phyloP scores from a whole-genome alignment of 2,888 invertebrate genomes.

The Heliconius ismenius region DNA sequence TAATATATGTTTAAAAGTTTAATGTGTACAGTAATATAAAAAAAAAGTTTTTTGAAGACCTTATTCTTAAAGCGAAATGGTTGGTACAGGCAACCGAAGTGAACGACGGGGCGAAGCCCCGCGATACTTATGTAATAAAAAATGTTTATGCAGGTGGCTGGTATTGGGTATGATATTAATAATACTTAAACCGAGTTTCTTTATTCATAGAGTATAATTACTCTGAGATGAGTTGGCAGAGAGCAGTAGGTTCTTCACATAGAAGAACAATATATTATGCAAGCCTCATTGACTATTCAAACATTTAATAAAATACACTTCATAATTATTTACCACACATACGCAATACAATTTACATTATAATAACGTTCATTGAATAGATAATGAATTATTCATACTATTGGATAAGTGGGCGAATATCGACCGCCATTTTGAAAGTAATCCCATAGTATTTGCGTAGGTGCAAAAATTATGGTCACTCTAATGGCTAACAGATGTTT shows the following conservation, averaged over 20 bases:
- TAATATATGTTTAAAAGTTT: neutral
- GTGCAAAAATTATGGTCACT: conserved; percentile 52
- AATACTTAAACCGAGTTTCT: neutral
- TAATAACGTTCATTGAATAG: conserved; percentile 38
- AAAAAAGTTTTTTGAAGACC: no score
- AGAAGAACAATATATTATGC: neutral
- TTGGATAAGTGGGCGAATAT: conserved; percentile 66
- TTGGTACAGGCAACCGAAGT: no score
- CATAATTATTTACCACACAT: conserved; percentile 32
- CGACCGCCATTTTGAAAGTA: conserved; percentile 70
- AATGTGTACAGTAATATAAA: neutral
- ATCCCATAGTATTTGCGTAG: conserved; percentile 63
- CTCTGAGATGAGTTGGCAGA: neutral
- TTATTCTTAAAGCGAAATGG: neutral
- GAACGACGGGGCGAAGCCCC: no score
- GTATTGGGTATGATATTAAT: neutral
- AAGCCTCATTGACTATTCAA: conserved; percentile 7
- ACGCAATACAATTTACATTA: conserved; percentile 37
- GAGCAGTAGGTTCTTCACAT: no score
- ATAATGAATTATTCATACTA: conserved; percentile 48
- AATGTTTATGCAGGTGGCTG: neutral
- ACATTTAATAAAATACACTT: conserved; percentile 26
- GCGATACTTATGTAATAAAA: neutral
- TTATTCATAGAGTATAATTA: neutral
- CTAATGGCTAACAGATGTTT: conserved; percentile 45